Conservation (phyloP, 2,113 vertebrate genomes). For the Pangasianodon gigas region DNA sequence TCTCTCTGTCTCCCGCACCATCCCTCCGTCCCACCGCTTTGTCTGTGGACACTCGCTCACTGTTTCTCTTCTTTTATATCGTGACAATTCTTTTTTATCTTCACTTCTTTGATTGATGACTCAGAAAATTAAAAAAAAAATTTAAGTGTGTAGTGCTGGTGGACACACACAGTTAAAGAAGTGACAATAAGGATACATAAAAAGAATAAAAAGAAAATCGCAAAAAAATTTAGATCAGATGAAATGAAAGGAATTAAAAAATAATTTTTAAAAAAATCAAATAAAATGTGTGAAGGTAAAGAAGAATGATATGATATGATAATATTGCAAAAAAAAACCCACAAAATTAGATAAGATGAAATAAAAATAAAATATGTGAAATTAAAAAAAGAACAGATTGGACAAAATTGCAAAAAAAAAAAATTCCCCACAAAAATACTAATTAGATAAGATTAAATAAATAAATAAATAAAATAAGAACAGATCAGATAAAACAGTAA, state of each 20-base stretch:
- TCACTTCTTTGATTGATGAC: slow-evolving; percentile 21
- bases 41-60: slow-evolving; percentile 27
- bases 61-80: background rate
- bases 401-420: background rate
- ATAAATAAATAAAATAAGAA: background rate
- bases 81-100: slow-evolving; percentile 4
- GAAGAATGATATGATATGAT: no score
- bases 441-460: background rate
- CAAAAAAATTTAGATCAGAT: background rate
- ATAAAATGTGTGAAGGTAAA: no score
- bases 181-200: no score
- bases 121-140: background rate
- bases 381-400: no score
- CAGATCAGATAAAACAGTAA: background rate
- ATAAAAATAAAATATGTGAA: no score
- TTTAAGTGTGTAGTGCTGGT: background rate
- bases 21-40: slow-evolving; percentile 40
- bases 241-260: background rate
- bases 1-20: background rate
- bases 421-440: background rate
- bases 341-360: no score
- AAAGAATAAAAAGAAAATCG: background rate
- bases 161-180: background rate
- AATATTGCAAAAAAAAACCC: background rate
- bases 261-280: background rate